Conservation (phyloP, 2,797 vertebrate species). For the Buceros bicornis region DNA sequence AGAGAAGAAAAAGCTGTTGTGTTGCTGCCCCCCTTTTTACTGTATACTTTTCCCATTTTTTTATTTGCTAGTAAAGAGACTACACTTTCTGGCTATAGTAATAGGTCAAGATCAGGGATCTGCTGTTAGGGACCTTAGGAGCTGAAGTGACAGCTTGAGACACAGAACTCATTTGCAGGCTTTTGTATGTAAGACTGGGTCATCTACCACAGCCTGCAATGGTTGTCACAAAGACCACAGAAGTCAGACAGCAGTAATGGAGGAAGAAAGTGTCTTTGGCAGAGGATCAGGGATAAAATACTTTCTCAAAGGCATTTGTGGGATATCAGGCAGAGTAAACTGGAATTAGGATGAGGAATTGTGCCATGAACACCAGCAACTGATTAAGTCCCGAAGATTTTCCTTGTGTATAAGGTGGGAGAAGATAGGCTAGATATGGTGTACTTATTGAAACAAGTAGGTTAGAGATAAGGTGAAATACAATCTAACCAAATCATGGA, state of each 20-base stretch:
- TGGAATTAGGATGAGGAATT: slow-evolving; percentile 48
- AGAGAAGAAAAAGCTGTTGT: neutral
- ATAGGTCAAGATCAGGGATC: slow-evolving; percentile 28
- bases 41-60: neutral
- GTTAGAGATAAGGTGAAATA: slow-evolving; percentile 45
- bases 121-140: neutral
- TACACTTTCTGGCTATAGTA: neutral
- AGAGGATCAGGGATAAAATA: slow-evolving; percentile 23
- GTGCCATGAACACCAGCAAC: slow-evolving; percentile 3
- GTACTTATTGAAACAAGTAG: slow-evolving; percentile 57
- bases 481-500: slow-evolving; percentile 56
- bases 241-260: slow-evolving; percentile 49
- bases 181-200: neutral
- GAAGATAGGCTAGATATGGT: slow-evolving; percentile 43
- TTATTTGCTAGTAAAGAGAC: neutral
- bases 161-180: neutral
- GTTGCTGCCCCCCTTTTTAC: neutral
- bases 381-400: slow-evolving; percentile 38
- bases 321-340: slow-evolving; percentile 41
- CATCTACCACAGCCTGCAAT: slow-evolving; percentile 23
- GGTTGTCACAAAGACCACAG: slow-evolving; percentile 30
- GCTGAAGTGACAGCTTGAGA: slow-evolving; percentile 5
- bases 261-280: slow-evolving; percentile 65
- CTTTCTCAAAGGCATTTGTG: slow-evolving; percentile 50
- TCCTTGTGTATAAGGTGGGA: neutral